Conservation (phyloP, 2,888 invertebrate genomes). For the Aphidoletes aphidimyza region DNA sequence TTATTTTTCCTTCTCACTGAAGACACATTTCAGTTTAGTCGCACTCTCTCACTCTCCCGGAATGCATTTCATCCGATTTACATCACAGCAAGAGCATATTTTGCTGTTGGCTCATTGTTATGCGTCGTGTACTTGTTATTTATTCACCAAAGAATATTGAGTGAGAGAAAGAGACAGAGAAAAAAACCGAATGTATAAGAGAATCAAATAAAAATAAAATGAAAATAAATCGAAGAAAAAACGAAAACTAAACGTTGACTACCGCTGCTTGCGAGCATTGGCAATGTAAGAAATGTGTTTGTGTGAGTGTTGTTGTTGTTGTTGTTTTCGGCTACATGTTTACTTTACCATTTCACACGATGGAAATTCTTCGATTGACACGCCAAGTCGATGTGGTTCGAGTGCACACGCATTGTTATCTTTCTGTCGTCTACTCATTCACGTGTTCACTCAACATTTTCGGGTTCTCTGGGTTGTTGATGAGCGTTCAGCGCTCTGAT, state of each 20-base stretch:
- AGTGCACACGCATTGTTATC: neutral
- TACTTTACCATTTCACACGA: neutral
- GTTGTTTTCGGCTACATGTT: neutral
- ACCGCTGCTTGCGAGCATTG: too few relatives aligned
- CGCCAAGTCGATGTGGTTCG: neutral
- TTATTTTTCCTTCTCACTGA: slow-evolving; percentile 2
- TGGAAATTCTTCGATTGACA: neutral
- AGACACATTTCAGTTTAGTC: neutral
- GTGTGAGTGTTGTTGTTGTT: too few relatives aligned
- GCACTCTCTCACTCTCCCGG: neutral
- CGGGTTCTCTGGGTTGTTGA: neutral
- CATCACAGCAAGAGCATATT: neutral
- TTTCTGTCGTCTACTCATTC: neutral
- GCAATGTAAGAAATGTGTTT: neutral
- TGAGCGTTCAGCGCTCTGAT: neutral
- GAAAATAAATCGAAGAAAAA: too few relatives aligned
- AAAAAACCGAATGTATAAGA: too few relatives aligned
- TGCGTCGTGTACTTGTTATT: neutral
- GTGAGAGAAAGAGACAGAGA: neutral
- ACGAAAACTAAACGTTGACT: too few relatives aligned
- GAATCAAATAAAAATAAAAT: too few relatives aligned
- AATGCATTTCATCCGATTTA: slow-evolving; percentile 2
- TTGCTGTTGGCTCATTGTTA: slow-evolving; percentile 11
- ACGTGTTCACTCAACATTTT: neutral
- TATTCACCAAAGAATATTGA: too few relatives aligned